These are phyloP conservation scores for Acipenser oxyrinchus DNA, from an alignment of 2,797 vertebrate species.

Conservation along the genomic window DNA sequence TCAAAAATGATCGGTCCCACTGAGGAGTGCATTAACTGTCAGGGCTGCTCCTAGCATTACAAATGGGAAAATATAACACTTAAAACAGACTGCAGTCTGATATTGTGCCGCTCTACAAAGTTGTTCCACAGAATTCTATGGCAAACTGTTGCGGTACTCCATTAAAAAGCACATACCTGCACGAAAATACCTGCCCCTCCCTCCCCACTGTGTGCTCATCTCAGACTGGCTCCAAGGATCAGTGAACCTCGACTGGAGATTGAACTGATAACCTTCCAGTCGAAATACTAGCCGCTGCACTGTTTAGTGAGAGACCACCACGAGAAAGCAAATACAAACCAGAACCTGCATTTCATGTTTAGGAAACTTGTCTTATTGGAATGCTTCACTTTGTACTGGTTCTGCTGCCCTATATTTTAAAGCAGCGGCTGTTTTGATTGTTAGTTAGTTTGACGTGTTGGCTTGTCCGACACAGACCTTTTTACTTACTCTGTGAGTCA, in stretches of 20 bases:
- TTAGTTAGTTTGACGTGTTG: not conserved
- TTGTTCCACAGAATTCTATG: too few relatives aligned
- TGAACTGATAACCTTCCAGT: slow-evolving; percentile 5
- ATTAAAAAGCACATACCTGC: slow-evolving; percentile 4
- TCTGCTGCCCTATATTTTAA: not conserved
- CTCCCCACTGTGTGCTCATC: not conserved
- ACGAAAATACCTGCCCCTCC: not conserved
- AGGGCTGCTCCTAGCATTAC: too few relatives aligned
- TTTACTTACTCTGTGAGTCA: not conserved
- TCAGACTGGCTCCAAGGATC: not conserved
- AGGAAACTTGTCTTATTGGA: not conserved
- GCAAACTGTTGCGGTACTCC: not conserved
- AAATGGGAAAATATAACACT: too few relatives aligned
- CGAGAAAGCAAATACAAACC: not conserved
- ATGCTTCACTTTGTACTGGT: not conserved
- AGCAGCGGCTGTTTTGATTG: not conserved
- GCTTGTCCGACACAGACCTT: not conserved
- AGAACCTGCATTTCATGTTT: not conserved
- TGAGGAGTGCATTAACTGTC: too few relatives aligned
- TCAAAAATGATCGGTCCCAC: too few relatives aligned
- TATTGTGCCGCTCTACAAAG: too few relatives aligned
- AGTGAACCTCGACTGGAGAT: not conserved
- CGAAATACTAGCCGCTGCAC: slow-evolving; percentile 4
- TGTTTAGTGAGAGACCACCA: slow-evolving; percentile 9
- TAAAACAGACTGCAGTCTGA: too few relatives aligned